A percentile compares a stretch with the other conserved stretches of the same genome.
Conservation (phyloP, 1,140 invertebrate genomes). For the Tetramorium alpestre region DNA sequence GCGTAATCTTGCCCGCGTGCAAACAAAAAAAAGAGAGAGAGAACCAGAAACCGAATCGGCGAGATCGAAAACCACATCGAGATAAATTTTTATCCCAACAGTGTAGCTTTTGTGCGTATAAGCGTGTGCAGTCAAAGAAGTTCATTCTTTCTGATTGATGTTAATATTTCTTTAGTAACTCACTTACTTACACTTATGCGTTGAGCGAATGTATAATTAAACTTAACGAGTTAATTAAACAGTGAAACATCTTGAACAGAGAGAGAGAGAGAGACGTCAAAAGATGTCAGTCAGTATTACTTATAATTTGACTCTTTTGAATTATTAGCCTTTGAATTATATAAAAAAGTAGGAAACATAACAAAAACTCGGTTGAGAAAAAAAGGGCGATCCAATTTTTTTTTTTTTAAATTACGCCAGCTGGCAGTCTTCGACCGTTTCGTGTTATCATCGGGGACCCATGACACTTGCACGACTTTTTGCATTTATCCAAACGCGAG, state of each 20-base stretch:
- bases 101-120: neutral
- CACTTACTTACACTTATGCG: neutral
- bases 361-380: neutral
- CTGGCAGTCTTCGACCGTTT: constrained; percentile 77
- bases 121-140: neutral
- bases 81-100: neutral
- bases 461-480: constrained; percentile 80
- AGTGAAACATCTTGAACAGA: neutral
- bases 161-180: neutral
- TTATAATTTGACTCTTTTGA: neutral
- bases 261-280: neutral
- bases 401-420: constrained; percentile 24
- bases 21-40: neutral
- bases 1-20: constrained; percentile 50
- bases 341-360: neutral
- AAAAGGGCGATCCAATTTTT: constrained; percentile 41
- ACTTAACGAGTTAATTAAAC: neutral
- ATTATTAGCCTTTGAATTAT: neutral
- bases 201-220: neutral
- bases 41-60: neutral
- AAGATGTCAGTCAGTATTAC: neutral
- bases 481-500: constrained; percentile 78
- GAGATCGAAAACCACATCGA: neutral
- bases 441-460: constrained; percentile 70
- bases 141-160: neutral